A percentile compares a stretch with the other conserved stretches of the same genome.
phyloP scores from a whole-genome alignment of 1,140 invertebrate species.

The Bombyx mandarina region DNA sequence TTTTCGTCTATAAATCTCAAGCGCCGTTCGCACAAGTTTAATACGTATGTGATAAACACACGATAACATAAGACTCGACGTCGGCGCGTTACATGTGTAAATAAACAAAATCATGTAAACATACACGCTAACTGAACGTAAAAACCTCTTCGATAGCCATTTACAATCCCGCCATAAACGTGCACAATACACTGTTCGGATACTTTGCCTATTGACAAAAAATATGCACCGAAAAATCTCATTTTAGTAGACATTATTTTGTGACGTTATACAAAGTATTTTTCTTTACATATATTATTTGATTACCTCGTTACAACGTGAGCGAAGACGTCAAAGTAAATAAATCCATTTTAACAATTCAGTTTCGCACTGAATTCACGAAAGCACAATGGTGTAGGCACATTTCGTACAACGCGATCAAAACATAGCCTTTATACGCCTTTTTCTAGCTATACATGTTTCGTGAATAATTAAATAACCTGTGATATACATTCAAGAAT shows the following conservation, averaged over 20 bases:
- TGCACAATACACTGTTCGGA: neutral
- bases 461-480: slow-evolving; percentile 19
- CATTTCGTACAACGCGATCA: slow-evolving; percentile 55
- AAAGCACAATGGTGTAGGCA: slow-evolving; percentile 57
- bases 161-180: slow-evolving; percentile 19
- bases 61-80: slow-evolving; percentile 18
- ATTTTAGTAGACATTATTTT: neutral
- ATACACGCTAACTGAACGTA: slow-evolving; percentile 47
- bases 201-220: slow-evolving; percentile 13
- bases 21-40: neutral
- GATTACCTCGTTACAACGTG: slow-evolving; percentile 28
- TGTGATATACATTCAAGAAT: slow-evolving; percentile 23
- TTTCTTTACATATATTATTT: slow-evolving; percentile 1
- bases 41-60: slow-evolving; percentile 11
- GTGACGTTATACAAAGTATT: neutral
- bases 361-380: slow-evolving; percentile 34
- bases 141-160: slow-evolving; percentile 47
- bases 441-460: slow-evolving; percentile 11
- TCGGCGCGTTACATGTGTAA: slow-evolving; percentile 39
- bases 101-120: slow-evolving; percentile 66
- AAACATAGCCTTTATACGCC: slow-evolving; percentile 61
- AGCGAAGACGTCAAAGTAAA: slow-evolving; percentile 30
- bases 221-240: slow-evolving; percentile 1
- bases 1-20: no score
- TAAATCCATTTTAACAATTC: slow-evolving; percentile 39